A percentile compares a stretch with the other conserved stretches of the same genome.
Evolutionary conservation across 2,797 vertebrate genomes (phyloP).

Genomic region (Neoniphon sammara): DNA sequence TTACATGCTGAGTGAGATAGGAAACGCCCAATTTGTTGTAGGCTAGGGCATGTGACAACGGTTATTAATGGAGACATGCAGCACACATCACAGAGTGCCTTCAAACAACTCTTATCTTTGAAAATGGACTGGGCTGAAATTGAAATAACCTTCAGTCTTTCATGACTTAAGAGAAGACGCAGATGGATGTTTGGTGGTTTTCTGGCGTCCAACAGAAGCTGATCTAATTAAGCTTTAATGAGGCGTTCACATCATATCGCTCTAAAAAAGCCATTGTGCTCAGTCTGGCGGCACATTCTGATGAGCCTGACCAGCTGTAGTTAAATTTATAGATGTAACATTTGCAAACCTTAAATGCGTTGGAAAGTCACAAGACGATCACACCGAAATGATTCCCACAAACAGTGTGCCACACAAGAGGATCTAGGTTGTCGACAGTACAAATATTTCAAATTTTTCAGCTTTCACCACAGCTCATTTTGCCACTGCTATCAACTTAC

Average conservation of each 20-base stretch:
- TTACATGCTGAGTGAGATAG: conserved; percentile 1
- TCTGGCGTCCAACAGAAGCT: background rate
- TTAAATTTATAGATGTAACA: background rate
- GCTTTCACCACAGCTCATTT: background rate
- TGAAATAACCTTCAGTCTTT: background rate
- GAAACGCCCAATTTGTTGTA: conserved; percentile 27
- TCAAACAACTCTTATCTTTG: background rate
- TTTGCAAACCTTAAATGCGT: background rate
- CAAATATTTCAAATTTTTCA: background rate
- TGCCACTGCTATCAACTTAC: background rate
- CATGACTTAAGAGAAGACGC: background rate
- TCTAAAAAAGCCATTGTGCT: background rate
- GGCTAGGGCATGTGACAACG: conserved; percentile 28
- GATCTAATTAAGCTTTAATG: conserved; percentile 6
- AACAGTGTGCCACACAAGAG: background rate
- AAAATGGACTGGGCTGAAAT: background rate
- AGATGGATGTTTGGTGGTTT: background rate
- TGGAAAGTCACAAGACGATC: background rate
- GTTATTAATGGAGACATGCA: background rate
- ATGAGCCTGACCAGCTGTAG: conserved; percentile 2
- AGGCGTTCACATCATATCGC: background rate
- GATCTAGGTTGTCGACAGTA: background rate
- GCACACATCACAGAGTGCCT: background rate
- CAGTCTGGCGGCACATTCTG: conserved; percentile 20
- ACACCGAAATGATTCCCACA: background rate